Evolutionary conservation across 2,888 invertebrate species (phyloP).

Genomic region (Hypena proboscidalis): DNA sequence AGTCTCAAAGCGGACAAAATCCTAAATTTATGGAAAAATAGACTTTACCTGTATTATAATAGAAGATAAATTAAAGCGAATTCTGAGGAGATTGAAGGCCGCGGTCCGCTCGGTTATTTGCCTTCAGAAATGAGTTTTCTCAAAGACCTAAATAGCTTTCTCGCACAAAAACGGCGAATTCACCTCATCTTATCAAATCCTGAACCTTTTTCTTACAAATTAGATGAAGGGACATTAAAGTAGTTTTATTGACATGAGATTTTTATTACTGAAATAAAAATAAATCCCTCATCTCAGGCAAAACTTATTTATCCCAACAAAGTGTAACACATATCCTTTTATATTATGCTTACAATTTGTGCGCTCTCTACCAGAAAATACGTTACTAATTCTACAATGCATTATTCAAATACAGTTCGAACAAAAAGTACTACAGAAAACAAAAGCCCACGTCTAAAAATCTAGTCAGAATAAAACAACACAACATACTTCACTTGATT

Average conservation of each 20-base stretch:
- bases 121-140: slow-evolving; percentile 33
- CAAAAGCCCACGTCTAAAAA: too few relatives aligned
- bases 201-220: slow-evolving; percentile 9
- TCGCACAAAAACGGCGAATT: slow-evolving; percentile 14
- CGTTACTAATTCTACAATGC: too few relatives aligned
- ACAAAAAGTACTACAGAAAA: too few relatives aligned
- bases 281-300: neutral
- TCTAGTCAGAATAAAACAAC: too few relatives aligned
- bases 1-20: too few relatives aligned
- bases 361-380: too few relatives aligned
- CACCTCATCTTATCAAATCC: slow-evolving; percentile 16
- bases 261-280: neutral
- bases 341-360: too few relatives aligned
- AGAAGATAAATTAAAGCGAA: slow-evolving; percentile 17
- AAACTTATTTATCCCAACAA: neutral
- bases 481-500: too few relatives aligned
- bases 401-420: too few relatives aligned
- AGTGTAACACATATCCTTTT: too few relatives aligned
- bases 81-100: slow-evolving; percentile 17
- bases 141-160: slow-evolving; percentile 28
- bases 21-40: too few relatives aligned
- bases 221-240: neutral
- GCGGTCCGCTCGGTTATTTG: slow-evolving; percentile 26
- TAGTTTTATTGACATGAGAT: neutral
- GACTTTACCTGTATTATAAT: neutral